These are phyloP conservation scores for Germaria angustata DNA, from an alignment of 2,888 invertebrate genomes.

Conservation along the genomic window DNA sequence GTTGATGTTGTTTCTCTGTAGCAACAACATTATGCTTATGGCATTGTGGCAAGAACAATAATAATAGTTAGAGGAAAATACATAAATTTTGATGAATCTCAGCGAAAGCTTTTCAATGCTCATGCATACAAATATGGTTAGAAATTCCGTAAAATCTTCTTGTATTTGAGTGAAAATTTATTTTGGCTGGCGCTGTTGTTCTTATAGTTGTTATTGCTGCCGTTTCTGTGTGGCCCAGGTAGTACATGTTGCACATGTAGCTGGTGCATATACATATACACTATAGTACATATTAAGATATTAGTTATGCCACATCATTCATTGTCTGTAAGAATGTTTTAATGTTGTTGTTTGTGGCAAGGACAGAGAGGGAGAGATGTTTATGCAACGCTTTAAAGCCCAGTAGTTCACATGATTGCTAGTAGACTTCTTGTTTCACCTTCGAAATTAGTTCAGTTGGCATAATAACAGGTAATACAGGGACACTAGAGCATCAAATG, in stretches of 20 bases:
- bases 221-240: constrained; percentile 32
- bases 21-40: constrained; percentile 58
- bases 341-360: constrained; percentile 22
- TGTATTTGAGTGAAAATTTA: constrained; percentile 13
- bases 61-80: constrained; percentile 38
- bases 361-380: background rate
- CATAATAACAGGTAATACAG: too few relatives aligned
- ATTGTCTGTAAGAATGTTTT: constrained; percentile 60
- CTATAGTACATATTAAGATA: constrained; percentile 42
- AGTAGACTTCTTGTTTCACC: too few relatives aligned
- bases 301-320: constrained; percentile 64
- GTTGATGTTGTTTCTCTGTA: background rate
- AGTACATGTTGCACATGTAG: constrained; percentile 38
- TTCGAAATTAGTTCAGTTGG: too few relatives aligned
- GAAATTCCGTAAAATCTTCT: constrained; percentile 17
- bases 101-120: constrained; percentile 59
- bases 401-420: background rate
- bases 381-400: background rate
- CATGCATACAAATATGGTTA: constrained; percentile 37
- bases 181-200: constrained; percentile 24
- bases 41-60: constrained; percentile 53
- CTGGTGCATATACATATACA: too few relatives aligned
- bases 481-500: too few relatives aligned
- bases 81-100: constrained; percentile 67
- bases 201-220: background rate